Conservation (phyloP, 2,113 vertebrate genomes). For the Trinectes maculatus region DNA sequence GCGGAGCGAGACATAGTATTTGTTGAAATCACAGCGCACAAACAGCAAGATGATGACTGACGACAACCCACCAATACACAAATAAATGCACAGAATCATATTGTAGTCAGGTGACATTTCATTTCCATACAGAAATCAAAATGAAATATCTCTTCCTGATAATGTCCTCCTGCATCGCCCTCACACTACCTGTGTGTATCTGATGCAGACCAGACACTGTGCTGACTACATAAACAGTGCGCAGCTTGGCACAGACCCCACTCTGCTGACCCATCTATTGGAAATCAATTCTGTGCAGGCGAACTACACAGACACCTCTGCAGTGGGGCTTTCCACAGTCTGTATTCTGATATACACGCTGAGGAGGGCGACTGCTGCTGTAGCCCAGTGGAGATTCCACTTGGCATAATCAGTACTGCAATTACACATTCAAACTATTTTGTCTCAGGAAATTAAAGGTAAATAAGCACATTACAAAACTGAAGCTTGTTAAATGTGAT, state of each 20-base stretch:
- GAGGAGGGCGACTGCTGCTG: conserved; percentile 29
- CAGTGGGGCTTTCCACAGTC: conserved; percentile 38
- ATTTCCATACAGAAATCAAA: not conserved
- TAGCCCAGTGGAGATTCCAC: not conserved
- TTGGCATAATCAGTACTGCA: not conserved
- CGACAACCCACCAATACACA: not conserved
- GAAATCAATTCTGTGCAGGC: conserved; percentile 68
- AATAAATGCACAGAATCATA: not conserved
- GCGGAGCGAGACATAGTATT: conserved; percentile 1
- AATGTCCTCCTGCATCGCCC: conserved; percentile 13
- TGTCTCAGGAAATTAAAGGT: not conserved
- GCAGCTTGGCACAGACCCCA: conserved; percentile 37
- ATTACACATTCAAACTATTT: not conserved
- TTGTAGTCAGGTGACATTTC: not conserved
- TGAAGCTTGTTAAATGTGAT: too few relatives aligned
- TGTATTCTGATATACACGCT: conserved; percentile 31
- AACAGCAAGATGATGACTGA: not conserved
- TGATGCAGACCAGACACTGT: conserved; percentile 25
- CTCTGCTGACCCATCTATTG: conserved; percentile 70
- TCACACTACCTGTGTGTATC: conserved; percentile 18
- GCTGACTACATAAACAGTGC: conserved; percentile 33
- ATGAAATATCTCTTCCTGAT: not conserved
- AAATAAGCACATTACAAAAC: too few relatives aligned
- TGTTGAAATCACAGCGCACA: not conserved
- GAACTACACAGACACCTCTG: conserved; percentile 50